Base-by-base conservation (phyloP, 2,113 vertebrate species). In the Festucalex cinctus region DNA sequence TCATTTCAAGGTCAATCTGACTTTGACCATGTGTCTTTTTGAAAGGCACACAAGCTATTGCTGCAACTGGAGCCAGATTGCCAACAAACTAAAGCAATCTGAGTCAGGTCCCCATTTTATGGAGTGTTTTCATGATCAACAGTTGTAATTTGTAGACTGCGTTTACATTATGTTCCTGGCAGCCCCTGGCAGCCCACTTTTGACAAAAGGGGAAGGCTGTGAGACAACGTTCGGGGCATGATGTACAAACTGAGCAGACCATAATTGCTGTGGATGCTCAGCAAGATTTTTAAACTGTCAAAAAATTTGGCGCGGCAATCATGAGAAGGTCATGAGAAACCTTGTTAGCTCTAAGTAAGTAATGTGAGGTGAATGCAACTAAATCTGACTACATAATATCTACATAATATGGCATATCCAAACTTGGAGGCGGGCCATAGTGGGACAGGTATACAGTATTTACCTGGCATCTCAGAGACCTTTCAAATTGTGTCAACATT, bases 1-100 rank as follows among this genome's bases (percentile, higher is more conserved):
- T 60, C 58, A n/a, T 60, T 26, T 20, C 35, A 60, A 60, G 58
- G 35, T 35, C 58, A 60, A 39, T 60, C 35, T 39, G 35, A 13
- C 20, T 12, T 13, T 37, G 36, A 39, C 6, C 12, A 60, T 60
- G 19, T 60, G 58, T 60, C 35, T 37, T 60, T 32, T n/a, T 22
- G 19, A 37, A 39, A 28, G 53, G 53, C 53, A 28, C 13, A 56
- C 9, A 39, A n/a, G 17, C 26, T 35, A 39, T n/a, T 60, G 9
- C 35, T n/a, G 35, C 20, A 3, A 60, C 57, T n/a, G 5, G 5
- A 10, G 8, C 20, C 19, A 9, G 4, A 60, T 56, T 14, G 24
- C 14, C 24, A 28, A 24, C 53, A 56, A 32, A 32, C 28, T 32
- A 32, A 13, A 13, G 24, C 44, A 16, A 24, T 16, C 6, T 12